Base-by-base conservation (phyloP, 2,797 vertebrate genomes). In the Novumbra hubbsi region DNA sequence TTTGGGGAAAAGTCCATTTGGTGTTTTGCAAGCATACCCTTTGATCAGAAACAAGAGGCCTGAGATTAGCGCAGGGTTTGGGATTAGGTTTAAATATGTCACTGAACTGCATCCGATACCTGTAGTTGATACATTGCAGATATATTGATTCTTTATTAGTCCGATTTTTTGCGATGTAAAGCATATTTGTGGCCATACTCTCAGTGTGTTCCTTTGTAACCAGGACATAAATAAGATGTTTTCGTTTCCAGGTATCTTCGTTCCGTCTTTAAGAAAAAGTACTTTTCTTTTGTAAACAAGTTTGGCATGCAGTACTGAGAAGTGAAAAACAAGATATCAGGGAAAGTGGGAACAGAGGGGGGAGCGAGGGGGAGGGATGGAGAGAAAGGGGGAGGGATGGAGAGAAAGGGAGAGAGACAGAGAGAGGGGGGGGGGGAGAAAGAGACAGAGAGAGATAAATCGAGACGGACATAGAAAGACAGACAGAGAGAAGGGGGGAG, bases 191-290 rank as follows among this genome's bases (percentile, higher is more conserved):
- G 21, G 55, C n/a, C 17, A 19, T 45, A 30, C 60, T 66, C 34
- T 24, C 75, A 24, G 30, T 63, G 1, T 17, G 24, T 5, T 14
- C 63, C 38, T 50, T 52, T 71, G 0, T 38, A 49, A 27, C 57
- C 28, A 71, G 70, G 63, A 64, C 21, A 76, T 49, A 83, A 83
- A 78, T 62, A 60, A n/a, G 21, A 16, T 11, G 66, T 67, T 78
- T 71, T 68, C 69, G 66, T 34, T 72, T 72, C 72, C 55, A 60
- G 19, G 38, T 32, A 68, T 17, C 63, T 69, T 79, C 66, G 62
- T 81, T 75, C 30, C 15, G 41, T 77, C 32, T 65, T 66, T 75
- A 32, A 32, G 5, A 41, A 41, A 41, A 41, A 41, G 9, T 41
- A 1, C 3, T 76, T 69, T 73, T 11, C 21, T 28, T 76, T 72